phyloP scores from a whole-genome alignment of 1,140 invertebrate species.

The honey bee (Apis mellifera) region Amel_HAv3.1 CM009945.2:3177501-3178000 shows the following conservation, averaged over 20 bases:
- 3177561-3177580: constrained; percentile 25
- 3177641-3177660: not conserved
- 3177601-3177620: constrained; percentile 22
- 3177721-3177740: not conserved
- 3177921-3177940: too few relatives aligned
- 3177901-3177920: too few relatives aligned
- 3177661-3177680: constrained; percentile 23
- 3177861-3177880: too few relatives aligned
- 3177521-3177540: constrained; percentile 20
- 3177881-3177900: too few relatives aligned
- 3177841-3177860: too few relatives aligned
- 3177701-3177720: not conserved
- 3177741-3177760: constrained; percentile 8
- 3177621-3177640: constrained; percentile 21
- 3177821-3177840: too few relatives aligned
- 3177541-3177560: not conserved
- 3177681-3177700: constrained; percentile 13
- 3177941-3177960: too few relatives aligned
- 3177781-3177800: not conserved
- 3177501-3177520: not conserved
- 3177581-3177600: constrained; percentile 40
- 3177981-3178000: too few relatives aligned
- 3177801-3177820: too few relatives aligned
- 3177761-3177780: constrained; percentile 6
- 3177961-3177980: too few relatives aligned